A percentile compares a stretch with the other conserved stretches of the same genome.
These are phyloP conservation scores for Conistra vaccinii DNA, from an alignment of 2,888 invertebrate genomes.

Conservation along the genomic window DNA sequence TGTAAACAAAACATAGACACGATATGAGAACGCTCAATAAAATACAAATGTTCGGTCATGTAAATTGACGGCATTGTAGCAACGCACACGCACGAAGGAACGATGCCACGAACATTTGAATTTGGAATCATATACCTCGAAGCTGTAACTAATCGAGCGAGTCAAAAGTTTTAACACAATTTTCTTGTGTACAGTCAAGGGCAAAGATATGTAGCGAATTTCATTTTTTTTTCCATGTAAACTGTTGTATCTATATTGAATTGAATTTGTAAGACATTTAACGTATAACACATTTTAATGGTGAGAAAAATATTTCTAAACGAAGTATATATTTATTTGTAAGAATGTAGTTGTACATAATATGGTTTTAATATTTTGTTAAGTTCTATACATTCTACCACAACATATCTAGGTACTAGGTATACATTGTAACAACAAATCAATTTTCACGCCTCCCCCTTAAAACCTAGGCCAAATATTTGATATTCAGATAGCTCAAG, in stretches of 20 bases:
- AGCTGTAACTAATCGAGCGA: constrained; percentile 62
- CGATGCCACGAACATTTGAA: constrained; percentile 44
- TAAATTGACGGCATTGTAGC: constrained; percentile 43
- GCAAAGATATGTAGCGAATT: neutral
- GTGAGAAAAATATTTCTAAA: neutral
- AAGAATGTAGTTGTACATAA: too few relatives aligned
- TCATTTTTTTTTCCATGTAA: neutral
- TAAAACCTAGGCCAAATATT: too few relatives aligned
- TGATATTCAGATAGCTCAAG: too few relatives aligned
- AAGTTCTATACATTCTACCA: too few relatives aligned
- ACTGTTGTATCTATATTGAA: neutral
- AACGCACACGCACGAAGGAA: constrained; percentile 16
- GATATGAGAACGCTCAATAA: constrained; percentile 28
- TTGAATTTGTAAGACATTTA: neutral
- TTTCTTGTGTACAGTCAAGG: constrained; percentile 53
- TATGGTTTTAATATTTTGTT: too few relatives aligned
- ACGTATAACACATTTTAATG: neutral
- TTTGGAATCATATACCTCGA: constrained; percentile 59
- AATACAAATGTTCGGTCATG: constrained; percentile 37
- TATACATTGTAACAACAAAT: too few relatives aligned
- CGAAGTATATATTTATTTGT: neutral
- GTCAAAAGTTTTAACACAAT: constrained; percentile 73
- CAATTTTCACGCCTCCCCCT: too few relatives aligned
- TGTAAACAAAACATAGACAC: constrained; percentile 39
- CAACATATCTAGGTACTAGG: too few relatives aligned